A percentile compares a stretch with the other conserved stretches of the same genome.
phyloP scores from a whole-genome alignment of 37 sponge, comb jelly and placozoan species.

The Cliona cf. orientalis region DNA sequence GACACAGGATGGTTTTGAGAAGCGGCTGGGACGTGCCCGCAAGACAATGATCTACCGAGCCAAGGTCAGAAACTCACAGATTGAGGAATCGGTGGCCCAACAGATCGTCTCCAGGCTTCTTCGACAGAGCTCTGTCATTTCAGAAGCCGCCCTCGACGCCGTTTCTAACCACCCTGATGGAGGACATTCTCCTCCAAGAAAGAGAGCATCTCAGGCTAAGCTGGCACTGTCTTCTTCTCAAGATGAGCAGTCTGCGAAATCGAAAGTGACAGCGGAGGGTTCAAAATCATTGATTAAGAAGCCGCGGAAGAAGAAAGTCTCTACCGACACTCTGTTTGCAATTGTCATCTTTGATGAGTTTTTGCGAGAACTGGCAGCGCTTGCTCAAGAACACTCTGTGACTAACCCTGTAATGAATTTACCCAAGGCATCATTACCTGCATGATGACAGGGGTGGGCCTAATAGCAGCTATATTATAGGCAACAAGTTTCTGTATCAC shows the following conservation, averaged over 20 bases:
- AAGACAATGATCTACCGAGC: constrained; percentile 84
- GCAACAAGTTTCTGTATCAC: too few relatives aligned
- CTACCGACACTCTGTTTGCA: constrained; percentile 67
- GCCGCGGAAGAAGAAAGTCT: constrained; percentile 53
- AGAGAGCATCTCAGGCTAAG: constrained; percentile 8
- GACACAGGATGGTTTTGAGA: constrained; percentile 60
- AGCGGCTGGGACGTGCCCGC: constrained; percentile 68
- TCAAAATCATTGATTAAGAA: background rate
- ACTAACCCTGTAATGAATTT: constrained; percentile 33
- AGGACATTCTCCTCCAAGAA: background rate
- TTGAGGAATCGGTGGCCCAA: constrained; percentile 17
- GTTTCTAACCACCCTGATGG: background rate
- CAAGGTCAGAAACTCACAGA: constrained; percentile 35
- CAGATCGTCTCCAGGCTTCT: constrained; percentile 27
- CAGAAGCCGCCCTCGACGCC: background rate
- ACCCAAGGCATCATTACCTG: constrained; percentile 2
- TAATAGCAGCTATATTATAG: too few relatives aligned
- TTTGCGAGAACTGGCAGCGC: constrained; percentile 72
- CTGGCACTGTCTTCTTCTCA: background rate
- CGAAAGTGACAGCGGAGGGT: background rate
- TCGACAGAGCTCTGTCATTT: constrained; percentile 6
- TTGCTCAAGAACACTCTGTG: constrained; percentile 76
- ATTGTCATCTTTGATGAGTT: constrained; percentile 88
- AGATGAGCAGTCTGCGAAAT: background rate
- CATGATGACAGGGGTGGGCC: too few relatives aligned